These are phyloP conservation scores for Spizaetus ornatus DNA, from an alignment of 2,113 vertebrate genomes.

Conservation along the genomic window DNA sequence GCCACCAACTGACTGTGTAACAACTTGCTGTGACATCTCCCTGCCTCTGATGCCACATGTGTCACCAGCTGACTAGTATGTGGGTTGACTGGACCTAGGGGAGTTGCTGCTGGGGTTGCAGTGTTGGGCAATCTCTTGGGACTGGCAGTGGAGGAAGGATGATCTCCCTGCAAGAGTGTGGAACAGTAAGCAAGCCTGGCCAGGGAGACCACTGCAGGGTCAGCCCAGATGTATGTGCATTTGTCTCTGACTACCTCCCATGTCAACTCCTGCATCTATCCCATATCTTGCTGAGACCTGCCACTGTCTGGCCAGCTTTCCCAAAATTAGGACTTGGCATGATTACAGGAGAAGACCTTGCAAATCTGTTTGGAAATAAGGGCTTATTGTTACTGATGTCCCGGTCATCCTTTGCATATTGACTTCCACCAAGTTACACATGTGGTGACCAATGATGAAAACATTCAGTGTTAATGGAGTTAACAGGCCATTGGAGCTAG, in stretches of 20 bases:
- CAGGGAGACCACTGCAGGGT: not conserved
- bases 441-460: not conserved
- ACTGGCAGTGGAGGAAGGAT: not conserved
- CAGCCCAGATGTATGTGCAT: not conserved
- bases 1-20: not conserved
- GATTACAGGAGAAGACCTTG: not conserved
- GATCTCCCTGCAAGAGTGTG: too few relatives aligned
- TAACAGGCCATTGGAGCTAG: not conserved
- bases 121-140: not conserved
- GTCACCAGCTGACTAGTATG: not conserved
- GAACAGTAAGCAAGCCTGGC: not conserved
- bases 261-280: not conserved
- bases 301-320: not conserved
- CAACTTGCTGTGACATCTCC: not conserved
- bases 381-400: not conserved
- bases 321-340: not conserved
- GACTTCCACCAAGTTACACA: not conserved
- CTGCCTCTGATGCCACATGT: not conserved
- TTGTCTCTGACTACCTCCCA: not conserved
- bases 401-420: not conserved
- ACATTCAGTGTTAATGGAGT: not conserved
- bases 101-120: not conserved
- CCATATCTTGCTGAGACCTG: not conserved
- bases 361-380: not conserved
- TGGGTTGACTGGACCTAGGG: not conserved